Percentiles rank a stretch among this genome's conserved stretches.
Conservation (phyloP, 2,797 vertebrate species). For the Acrocephalus scirpaceus region DNA sequence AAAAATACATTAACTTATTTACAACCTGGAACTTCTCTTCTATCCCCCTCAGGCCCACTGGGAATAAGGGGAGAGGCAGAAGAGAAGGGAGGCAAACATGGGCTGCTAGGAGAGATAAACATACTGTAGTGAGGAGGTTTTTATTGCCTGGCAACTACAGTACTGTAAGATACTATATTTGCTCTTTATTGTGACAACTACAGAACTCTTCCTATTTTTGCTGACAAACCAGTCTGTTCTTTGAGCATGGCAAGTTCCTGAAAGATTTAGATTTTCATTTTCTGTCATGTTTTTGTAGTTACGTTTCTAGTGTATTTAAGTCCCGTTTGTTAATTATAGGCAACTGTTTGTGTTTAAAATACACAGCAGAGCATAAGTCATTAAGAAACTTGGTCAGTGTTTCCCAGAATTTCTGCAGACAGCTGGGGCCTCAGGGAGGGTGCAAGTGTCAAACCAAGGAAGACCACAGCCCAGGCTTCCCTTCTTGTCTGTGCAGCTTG, state of each 20-base stretch:
- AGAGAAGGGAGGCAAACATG: not conserved
- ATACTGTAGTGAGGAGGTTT: constrained; percentile 1
- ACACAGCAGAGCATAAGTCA: not conserved
- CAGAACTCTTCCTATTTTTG: not conserved
- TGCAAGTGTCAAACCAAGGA: not conserved
- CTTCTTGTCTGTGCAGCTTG: not conserved
- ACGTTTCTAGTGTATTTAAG: not conserved
- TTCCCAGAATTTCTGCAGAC: not conserved
- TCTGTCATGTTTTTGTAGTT: not conserved
- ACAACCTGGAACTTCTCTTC: not conserved
- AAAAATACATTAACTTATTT: not conserved
- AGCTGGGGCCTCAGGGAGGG: not conserved
- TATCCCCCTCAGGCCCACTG: not conserved
- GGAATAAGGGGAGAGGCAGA: not conserved
- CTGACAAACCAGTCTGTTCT: constrained; percentile 6
- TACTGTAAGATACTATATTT: not conserved
- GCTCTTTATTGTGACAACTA: constrained; percentile 14
- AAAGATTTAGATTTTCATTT: not conserved
- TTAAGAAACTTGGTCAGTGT: not conserved
- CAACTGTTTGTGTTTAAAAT: constrained; percentile 8
- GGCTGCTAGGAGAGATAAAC: not conserved
- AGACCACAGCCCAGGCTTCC: not conserved
- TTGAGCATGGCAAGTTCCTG: not conserved
- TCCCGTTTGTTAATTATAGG: not conserved
- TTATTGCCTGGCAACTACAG: constrained; percentile 37